Percentiles rank a stretch among this genome's conserved stretches.
Evolutionary conservation across 1,140 invertebrate genomes (phyloP).

Genomic region (Drosophila nigrodunni): DNA sequence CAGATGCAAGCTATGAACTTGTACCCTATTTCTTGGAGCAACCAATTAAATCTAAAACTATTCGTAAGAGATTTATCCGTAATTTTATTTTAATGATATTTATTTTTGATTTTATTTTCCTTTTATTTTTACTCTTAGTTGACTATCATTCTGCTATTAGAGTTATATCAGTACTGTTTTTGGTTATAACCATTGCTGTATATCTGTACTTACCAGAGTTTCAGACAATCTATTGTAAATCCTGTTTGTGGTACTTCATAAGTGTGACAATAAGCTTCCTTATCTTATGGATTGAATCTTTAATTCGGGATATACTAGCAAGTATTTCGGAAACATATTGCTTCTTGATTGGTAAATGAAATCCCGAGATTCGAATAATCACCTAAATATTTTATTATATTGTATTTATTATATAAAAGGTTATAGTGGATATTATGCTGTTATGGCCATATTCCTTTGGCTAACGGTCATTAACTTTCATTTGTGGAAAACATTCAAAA

Average conservation of each 20-base stretch:
- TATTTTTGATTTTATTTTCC: neutral
- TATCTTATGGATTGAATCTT: neutral
- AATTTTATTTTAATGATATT: neutral
- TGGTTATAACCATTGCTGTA: neutral
- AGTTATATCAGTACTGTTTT: constrained; percentile 8
- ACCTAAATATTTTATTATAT: neutral
- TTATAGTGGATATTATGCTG: constrained; percentile 1
- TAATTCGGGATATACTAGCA: neutral
- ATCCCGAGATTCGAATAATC: neutral
- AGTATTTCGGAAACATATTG: neutral
- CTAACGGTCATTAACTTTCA: neutral
- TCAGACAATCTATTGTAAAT: neutral
- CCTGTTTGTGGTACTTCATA: constrained; percentile 4
- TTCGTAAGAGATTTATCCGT: neutral
- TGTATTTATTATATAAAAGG: neutral
- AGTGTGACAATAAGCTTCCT: constrained; percentile 1
- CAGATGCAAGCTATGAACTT: neutral
- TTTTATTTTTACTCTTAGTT: neutral
- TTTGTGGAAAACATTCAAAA: constrained; percentile 1
- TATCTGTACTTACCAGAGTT: constrained; percentile 9
- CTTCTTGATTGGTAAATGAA: neutral
- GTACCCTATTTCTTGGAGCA: neutral
- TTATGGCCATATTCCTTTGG: constrained; percentile 14
- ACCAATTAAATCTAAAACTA: neutral
- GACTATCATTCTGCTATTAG: neutral